These are phyloP conservation scores for Apoda limacodes DNA, from an alignment of 2,888 invertebrate species.

Conservation along the genomic window DNA sequence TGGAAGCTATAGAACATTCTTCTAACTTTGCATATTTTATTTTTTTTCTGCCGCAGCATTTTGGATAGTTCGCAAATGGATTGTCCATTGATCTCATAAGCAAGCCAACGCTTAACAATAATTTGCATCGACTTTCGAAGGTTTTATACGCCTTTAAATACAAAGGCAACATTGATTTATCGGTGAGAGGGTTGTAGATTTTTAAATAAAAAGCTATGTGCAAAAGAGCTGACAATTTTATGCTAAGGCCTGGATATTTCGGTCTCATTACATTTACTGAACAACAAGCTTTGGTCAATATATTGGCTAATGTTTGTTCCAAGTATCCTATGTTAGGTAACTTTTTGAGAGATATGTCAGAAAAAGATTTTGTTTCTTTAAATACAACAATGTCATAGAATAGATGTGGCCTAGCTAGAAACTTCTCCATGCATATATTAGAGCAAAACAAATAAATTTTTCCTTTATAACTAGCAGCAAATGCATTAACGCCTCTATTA, in stretches of 20 bases:
- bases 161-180: conserved; percentile 26
- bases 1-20: no score
- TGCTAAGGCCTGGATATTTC: conserved; percentile 69
- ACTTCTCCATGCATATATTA: conserved; percentile 56
- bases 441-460: conserved; percentile 70
- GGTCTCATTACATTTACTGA: conserved; percentile 65
- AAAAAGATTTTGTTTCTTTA: conserved; percentile 36
- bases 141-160: conserved; percentile 44
- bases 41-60: conserved; percentile 34
- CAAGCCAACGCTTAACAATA: conserved; percentile 44
- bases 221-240: conserved; percentile 61
- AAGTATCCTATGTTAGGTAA: conserved; percentile 72
- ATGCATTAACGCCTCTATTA: conserved; percentile 46
- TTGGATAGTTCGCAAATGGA: conserved; percentile 63
- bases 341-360: conserved; percentile 47
- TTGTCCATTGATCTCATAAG: conserved; percentile 65
- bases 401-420: conserved; percentile 57
- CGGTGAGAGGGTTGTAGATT: conserved; percentile 45
- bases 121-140: conserved; percentile 44
- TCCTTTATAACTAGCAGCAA: conserved; percentile 57
- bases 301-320: conserved; percentile 68
- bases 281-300: conserved; percentile 66
- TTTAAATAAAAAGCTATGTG: conserved; percentile 71
- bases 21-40: no score
- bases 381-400: conserved; percentile 61